These are phyloP conservation scores for Andrena chrysosceles DNA, from an alignment of 2,888 invertebrate genomes.

Conservation along the genomic window DNA sequence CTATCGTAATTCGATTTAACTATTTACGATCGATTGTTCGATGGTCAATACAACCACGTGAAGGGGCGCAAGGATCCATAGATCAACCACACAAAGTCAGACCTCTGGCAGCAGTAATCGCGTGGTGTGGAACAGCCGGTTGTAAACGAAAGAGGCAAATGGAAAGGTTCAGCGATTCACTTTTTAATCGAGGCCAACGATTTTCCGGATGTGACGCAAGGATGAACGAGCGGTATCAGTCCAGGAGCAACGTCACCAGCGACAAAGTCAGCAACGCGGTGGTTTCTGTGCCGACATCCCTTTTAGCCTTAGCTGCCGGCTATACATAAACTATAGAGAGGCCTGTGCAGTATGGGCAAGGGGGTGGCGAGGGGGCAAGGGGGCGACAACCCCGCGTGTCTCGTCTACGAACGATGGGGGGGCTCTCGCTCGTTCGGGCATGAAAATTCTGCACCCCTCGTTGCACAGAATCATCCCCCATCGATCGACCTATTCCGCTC, in stretches of 20 bases:
- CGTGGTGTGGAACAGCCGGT: constrained; percentile 14
- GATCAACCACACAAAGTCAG: not conserved
- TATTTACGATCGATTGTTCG: too few relatives aligned
- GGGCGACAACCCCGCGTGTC: constrained; percentile 80
- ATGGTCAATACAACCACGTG: too few relatives aligned
- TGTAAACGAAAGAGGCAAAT: constrained; percentile 9
- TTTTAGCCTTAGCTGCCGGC: constrained; percentile 71
- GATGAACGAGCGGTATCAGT: constrained; percentile 46
- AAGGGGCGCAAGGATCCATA: not conserved
- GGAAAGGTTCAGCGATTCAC: constrained; percentile 52
- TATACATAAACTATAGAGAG: constrained; percentile 68
- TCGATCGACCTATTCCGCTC: constrained; percentile 72
- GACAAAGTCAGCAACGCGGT: constrained; percentile 38
- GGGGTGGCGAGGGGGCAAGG: constrained; percentile 49
- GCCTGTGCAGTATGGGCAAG: constrained; percentile 22
- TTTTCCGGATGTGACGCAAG: constrained; percentile 60
- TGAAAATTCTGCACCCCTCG: constrained; percentile 79
- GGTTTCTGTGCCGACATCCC: constrained; percentile 52
- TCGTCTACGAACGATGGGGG: constrained; percentile 73
- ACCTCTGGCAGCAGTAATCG: not conserved
- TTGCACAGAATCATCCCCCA: constrained; percentile 75
- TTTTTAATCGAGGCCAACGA: constrained; percentile 54
- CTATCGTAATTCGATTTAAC: too few relatives aligned
- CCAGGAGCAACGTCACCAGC: constrained; percentile 41
- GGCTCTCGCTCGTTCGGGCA: constrained; percentile 79